Percentiles rank a stretch among this genome's conserved stretches.
Evolutionary conservation across 2,888 invertebrate species (phyloP).

Genomic region (Drosophila formosana): DNA sequence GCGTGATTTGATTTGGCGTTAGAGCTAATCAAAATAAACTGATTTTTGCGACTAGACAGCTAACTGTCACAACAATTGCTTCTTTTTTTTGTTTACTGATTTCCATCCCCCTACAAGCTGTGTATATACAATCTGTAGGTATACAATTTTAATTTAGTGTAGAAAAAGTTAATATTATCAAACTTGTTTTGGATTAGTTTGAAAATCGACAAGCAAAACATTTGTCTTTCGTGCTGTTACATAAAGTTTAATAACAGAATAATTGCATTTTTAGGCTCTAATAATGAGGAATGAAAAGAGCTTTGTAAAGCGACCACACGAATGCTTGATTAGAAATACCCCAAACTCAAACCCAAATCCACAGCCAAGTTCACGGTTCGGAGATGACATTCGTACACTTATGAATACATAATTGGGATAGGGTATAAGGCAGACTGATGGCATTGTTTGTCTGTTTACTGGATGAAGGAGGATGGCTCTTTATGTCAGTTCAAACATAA

Average conservation of each 20-base stretch:
- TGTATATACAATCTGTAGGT: no score
- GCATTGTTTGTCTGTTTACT: constrained; percentile 15
- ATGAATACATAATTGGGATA: constrained; percentile 22
- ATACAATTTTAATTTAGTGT: not conserved
- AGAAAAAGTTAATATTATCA: not conserved
- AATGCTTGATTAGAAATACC: not conserved
- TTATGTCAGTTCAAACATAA: constrained; percentile 22
- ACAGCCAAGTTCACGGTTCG: constrained; percentile 1
- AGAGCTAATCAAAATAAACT: constrained; percentile 6
- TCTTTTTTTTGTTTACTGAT: not conserved
- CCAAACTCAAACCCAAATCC: not conserved
- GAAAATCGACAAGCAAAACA: not conserved
- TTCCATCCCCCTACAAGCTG: not conserved
- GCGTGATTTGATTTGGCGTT: constrained; percentile 9
- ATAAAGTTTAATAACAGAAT: not conserved
- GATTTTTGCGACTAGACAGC: not conserved
- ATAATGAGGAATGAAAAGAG: constrained; percentile 1
- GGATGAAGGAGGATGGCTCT: constrained; percentile 13
- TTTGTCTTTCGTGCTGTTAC: not conserved
- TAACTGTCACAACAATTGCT: not conserved
- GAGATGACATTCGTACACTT: constrained; percentile 11
- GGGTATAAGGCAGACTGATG: constrained; percentile 17
- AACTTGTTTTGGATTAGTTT: not conserved
- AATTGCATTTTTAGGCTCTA: constrained; percentile 1
- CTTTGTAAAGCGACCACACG: not conserved